Conservation (phyloP, 2,113 vertebrate genomes). For the Peromyscus maniculatus region DNA sequence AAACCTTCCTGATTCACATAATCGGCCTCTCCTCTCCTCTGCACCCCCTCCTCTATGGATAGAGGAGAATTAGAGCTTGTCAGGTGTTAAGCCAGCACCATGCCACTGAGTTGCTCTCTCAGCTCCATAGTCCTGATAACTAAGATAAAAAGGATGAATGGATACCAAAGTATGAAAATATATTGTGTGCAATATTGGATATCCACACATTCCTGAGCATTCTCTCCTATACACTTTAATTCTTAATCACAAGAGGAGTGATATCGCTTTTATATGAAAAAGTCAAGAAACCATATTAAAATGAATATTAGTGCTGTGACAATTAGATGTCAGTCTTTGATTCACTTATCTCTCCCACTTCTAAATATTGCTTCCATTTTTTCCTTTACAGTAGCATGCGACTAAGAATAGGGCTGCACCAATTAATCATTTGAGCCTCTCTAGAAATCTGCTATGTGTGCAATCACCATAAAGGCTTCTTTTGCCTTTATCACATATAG, state of each 20-base stretch:
- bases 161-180: background rate
- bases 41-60: background rate
- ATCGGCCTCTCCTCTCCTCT: background rate
- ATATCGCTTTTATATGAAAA: background rate
- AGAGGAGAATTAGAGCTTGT: background rate
- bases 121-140: background rate
- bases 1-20: background rate
- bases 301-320: background rate
- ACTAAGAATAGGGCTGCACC: slow-evolving; percentile 49
- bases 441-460: slow-evolving; percentile 50
- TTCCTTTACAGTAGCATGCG: background rate
- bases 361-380: slow-evolving; percentile 4
- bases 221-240: background rate
- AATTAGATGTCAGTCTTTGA: background rate
- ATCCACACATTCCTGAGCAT: background rate
- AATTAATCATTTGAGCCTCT: slow-evolving; percentile 38
- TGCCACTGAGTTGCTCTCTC: background rate
- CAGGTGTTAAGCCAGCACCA: too few relatives aligned
- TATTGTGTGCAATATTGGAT: fast-evolving
- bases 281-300: background rate
- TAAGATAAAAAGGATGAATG: background rate
- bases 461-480: slow-evolving; percentile 9
- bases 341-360: background rate
- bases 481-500: slow-evolving; percentile 1
- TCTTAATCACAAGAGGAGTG: background rate